These are phyloP conservation scores for Misgurnus mizolepis DNA, from an alignment of 2,113 vertebrate genomes.

Conservation along the genomic window DNA sequence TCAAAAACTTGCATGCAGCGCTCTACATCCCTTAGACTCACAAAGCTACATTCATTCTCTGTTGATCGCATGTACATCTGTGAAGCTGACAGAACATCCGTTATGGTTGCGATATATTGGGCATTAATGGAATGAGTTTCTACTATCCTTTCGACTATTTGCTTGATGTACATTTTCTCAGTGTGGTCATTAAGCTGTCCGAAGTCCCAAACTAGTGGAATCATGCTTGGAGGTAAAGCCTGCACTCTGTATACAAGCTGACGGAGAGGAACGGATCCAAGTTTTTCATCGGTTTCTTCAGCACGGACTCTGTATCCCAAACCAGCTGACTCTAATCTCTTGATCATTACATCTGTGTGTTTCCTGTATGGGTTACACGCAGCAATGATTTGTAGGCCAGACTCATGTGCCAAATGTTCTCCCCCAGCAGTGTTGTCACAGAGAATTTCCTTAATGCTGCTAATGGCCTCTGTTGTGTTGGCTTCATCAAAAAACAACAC, in stretches of 20 bases:
- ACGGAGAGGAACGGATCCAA: constrained; percentile 89
- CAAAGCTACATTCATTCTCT: constrained; percentile 86
- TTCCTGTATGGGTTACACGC: constrained; percentile 97
- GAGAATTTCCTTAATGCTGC: constrained; percentile 92
- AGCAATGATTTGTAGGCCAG: constrained; percentile 85
- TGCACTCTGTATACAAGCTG: constrained; percentile 97
- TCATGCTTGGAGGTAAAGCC: constrained; percentile 90
- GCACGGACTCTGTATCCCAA: constrained; percentile 89
- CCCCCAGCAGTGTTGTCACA: constrained; percentile 87
- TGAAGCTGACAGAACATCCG: constrained; percentile 82
- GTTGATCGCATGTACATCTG: constrained; percentile 86
- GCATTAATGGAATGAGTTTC: constrained; percentile 18
- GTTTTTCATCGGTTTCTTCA: constrained; percentile 83
- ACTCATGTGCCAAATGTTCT: constrained; percentile 62
- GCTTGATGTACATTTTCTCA: constrained; percentile 86
- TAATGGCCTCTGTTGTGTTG: constrained; percentile 91
- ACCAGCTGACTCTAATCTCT: constrained; percentile 86
- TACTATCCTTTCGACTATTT: constrained; percentile 85
- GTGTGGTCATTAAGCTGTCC: constrained; percentile 84
- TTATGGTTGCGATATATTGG: constrained; percentile 56
- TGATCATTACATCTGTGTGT: constrained; percentile 86
- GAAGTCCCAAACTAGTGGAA: constrained; percentile 95
- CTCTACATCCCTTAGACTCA: constrained; percentile 94
- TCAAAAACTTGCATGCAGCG: constrained; percentile 87
- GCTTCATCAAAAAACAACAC: constrained; percentile 96